phyloP scores from a whole-genome alignment of 2,888 invertebrate genomes.

The Gastrophysa polygoni region DNA sequence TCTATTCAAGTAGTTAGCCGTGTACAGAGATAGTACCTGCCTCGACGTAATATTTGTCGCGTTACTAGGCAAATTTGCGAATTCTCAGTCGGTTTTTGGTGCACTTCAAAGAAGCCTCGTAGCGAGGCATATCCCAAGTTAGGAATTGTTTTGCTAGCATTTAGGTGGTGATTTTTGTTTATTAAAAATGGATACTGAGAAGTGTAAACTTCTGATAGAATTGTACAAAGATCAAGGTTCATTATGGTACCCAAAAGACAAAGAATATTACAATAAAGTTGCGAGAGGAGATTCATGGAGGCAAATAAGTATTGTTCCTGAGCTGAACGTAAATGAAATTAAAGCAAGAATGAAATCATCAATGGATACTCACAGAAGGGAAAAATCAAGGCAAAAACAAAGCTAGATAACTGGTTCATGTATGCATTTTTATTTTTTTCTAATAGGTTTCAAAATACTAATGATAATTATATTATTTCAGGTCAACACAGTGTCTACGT shows the following conservation, averaged over 20 bases:
- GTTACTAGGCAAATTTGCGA: too few relatives aligned
- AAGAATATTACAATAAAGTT: slow-evolving; percentile 16
- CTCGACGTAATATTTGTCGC: too few relatives aligned
- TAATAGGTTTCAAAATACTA: neutral
- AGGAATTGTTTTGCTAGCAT: too few relatives aligned
- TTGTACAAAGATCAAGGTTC: slow-evolving; percentile 14
- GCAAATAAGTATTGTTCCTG: slow-evolving; percentile 14
- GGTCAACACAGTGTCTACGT: neutral
- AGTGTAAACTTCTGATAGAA: neutral
- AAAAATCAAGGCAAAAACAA: slow-evolving; percentile 2
- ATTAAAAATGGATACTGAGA: too few relatives aligned
- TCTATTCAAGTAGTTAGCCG: too few relatives aligned
- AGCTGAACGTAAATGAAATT: slow-evolving; percentile 1
- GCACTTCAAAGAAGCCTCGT: too few relatives aligned
- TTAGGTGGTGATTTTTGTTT: too few relatives aligned
- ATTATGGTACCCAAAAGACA: slow-evolving; percentile 18
- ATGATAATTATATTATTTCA: neutral
- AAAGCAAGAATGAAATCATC: slow-evolving; percentile 14
- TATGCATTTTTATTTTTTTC: neutral
- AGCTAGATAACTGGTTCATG: neutral
- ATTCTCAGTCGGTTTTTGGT: too few relatives aligned
- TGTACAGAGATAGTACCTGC: too few relatives aligned
- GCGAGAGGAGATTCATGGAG: slow-evolving; percentile 16
- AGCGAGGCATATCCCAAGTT: too few relatives aligned
- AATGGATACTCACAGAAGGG: slow-evolving; percentile 13